Percentiles rank a stretch among this genome's conserved stretches.
These are phyloP conservation scores for Liasis olivaceus DNA, from an alignment of 2,797 vertebrate species.

Conservation along the genomic window DNA sequence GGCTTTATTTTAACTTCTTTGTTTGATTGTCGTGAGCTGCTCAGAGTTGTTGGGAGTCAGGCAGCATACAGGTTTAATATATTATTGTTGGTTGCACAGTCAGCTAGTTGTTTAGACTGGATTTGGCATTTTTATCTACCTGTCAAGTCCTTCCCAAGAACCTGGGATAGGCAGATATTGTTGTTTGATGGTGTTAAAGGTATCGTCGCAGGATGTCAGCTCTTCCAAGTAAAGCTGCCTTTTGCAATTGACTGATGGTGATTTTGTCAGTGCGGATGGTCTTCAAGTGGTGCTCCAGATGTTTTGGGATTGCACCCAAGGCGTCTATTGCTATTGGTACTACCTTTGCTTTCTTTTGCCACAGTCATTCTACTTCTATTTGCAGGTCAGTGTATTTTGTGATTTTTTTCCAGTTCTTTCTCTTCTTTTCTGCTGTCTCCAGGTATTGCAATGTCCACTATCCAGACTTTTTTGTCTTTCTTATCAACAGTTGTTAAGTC, in stretches of 20 bases:
- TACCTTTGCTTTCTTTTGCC: not conserved
- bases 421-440: not conserved
- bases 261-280: too few species aligned
- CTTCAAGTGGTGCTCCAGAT: too few species aligned
- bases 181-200: not conserved
- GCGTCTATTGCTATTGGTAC: not conserved
- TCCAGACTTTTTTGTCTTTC: not conserved
- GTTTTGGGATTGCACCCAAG: too few species aligned
- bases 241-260: not conserved
- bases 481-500: not conserved
- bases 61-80: not conserved
- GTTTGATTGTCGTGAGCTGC: not conserved
- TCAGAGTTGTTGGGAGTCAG: not conserved
- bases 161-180: not conserved
- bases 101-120: not conserved
- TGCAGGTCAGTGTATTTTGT: not conserved
- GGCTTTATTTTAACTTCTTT: not conserved
- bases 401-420: not conserved
- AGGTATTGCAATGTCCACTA: not conserved
- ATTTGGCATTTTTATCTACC: not conserved
- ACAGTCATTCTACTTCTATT: not conserved
- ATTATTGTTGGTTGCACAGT: not conserved
- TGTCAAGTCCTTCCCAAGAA: not conserved
- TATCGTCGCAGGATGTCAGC: not conserved
- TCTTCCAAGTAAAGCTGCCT: not conserved